These are phyloP conservation scores for Steatocranus sp. DNA, from an alignment of 2,797 vertebrate species.

Conservation along the genomic window DNA sequence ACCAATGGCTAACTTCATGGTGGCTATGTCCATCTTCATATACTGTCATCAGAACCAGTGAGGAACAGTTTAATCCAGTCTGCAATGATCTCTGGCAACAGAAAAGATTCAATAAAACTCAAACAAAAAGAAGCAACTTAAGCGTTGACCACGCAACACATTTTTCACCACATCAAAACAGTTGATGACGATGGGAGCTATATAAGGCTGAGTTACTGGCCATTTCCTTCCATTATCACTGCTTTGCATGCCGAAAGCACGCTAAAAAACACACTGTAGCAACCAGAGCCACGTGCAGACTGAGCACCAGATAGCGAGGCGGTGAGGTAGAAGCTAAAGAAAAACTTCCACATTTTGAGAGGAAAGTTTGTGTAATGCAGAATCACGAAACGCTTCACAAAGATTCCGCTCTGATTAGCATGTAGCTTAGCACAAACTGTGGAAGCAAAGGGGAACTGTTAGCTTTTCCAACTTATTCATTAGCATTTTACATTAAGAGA, in stretches of 20 bases:
- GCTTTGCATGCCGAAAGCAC: constrained; percentile 25
- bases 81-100: neutral
- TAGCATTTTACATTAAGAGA: neutral
- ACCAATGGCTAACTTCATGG: neutral
- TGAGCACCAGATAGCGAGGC: neutral
- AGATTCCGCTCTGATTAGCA: neutral
- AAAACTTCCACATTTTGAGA: neutral
- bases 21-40: neutral
- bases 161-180: neutral
- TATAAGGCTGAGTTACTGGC: constrained; percentile 28
- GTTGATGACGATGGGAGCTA: neutral
- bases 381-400: neutral
- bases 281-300: neutral
- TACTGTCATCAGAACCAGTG: accelerated
- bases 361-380: neutral
- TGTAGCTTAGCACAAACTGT: neutral
- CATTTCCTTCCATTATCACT: constrained; percentile 35
- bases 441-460: neutral
- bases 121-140: neutral
- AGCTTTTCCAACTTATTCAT: neutral
- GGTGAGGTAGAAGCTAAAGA: neutral
- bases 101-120: neutral
- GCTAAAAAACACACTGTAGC: neutral
- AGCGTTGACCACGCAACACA: neutral
- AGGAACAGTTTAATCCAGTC: neutral